These are phyloP conservation scores for Drosophila austrosaltans DNA, from an alignment of 2,888 invertebrate genomes.

Conservation along the genomic window DNA sequence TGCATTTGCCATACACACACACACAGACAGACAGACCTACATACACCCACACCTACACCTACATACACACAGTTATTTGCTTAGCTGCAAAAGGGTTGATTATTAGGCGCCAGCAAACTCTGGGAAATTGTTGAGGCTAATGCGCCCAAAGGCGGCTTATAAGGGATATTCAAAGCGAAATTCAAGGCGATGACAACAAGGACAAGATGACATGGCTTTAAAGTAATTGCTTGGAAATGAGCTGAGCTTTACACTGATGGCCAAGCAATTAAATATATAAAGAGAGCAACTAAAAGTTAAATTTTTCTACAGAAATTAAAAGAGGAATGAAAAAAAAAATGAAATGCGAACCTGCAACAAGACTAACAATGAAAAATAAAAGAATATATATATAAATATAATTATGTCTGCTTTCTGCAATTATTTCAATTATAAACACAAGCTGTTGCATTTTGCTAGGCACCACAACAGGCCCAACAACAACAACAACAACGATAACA, in stretches of 20 bases:
- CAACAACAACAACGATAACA: slow-evolving; percentile 30
- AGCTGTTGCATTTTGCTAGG: slow-evolving; percentile 66
- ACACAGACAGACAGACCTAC: slow-evolving; percentile 34
- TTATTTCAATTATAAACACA: slow-evolving; percentile 75
- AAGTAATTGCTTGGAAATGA: slow-evolving; percentile 63
- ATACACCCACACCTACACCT: slow-evolving; percentile 44
- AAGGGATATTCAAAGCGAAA: slow-evolving; percentile 9
- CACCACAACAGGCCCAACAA: slow-evolving; percentile 33
- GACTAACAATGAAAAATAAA: slow-evolving; percentile 40
- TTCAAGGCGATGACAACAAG: slow-evolving; percentile 41
- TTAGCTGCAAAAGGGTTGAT: slow-evolving; percentile 62
- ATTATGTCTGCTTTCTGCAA: slow-evolving; percentile 71
- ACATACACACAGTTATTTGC: slow-evolving; percentile 52
- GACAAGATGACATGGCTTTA: slow-evolving; percentile 48
- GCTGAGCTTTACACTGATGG: slow-evolving; percentile 53
- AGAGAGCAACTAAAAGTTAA: slow-evolving; percentile 5
- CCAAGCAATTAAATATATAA: slow-evolving; percentile 42
- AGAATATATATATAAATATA: slow-evolving; percentile 40
- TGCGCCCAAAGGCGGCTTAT: slow-evolving; percentile 66
- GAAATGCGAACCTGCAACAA: slow-evolving; percentile 24
- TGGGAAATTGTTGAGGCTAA: slow-evolving; percentile 55
- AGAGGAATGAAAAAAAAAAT: not conserved
- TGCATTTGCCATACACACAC: slow-evolving; percentile 43
- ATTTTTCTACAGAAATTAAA: not conserved
- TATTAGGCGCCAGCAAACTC: slow-evolving; percentile 46